phyloP scores from a whole-genome alignment of 2,113 vertebrate genomes.

The Stegastes partitus region DNA sequence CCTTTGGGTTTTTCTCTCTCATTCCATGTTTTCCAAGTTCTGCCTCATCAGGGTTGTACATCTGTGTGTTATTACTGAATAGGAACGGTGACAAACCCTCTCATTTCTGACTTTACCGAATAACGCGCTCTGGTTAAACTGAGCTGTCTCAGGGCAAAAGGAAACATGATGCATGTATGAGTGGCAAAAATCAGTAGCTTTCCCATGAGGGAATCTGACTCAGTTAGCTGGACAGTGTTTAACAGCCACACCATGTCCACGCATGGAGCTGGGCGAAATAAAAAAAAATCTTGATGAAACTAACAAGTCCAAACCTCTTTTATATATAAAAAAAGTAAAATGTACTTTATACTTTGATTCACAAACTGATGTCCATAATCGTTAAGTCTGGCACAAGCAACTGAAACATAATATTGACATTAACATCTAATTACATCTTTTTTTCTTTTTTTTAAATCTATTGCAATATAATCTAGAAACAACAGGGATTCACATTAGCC shows the following conservation, averaged over 20 bases:
- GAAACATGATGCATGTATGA: conserved; percentile 27
- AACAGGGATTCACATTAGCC: too few species aligned
- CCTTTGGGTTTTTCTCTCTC: conserved; percentile 22
- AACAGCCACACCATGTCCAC: conserved; percentile 9
- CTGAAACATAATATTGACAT: too few species aligned
- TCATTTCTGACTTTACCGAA: conserved; percentile 36
- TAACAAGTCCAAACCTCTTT: too few species aligned
- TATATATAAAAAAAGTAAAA: too few species aligned
- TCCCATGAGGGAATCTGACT: conserved; percentile 42
- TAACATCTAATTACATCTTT: too few species aligned
- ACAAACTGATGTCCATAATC: too few species aligned
- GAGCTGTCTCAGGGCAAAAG: conserved; percentile 19
- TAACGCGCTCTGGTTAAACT: conserved; percentile 35
- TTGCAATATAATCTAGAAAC: too few species aligned
- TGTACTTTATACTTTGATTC: too few species aligned
- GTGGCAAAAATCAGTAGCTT: conserved; percentile 48
- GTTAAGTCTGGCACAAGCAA: too few species aligned
- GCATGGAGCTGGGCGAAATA: not conserved
- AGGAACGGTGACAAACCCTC: conserved; percentile 49
- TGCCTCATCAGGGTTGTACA: conserved; percentile 49
- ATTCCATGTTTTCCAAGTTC: conserved; percentile 16
- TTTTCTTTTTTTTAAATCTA: too few species aligned
- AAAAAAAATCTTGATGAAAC: not conserved
- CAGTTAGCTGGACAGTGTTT: conserved; percentile 12
- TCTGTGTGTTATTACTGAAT: conserved; percentile 64